Evolutionary conservation across 2,113 vertebrate genomes (phyloP), one percentile per base, ranked within the genome.

Genomic region (Cnemophilus loriae): DNA sequence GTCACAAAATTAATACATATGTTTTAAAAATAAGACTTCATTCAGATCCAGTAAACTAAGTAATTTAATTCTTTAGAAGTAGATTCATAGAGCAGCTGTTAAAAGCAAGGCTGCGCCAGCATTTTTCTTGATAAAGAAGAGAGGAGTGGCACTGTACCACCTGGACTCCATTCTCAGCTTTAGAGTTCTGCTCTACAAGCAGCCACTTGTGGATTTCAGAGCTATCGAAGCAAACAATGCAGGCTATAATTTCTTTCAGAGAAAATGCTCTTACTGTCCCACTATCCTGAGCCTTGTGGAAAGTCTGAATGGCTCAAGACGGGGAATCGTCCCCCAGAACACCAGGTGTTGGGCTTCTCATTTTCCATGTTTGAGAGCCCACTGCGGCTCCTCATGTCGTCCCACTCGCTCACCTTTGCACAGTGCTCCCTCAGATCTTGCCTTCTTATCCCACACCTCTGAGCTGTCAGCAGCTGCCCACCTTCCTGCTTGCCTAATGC

Each of bases 391-490:
- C 68, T 44, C 4, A 1, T 80, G 28, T 78, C 95, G 61, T 85
- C 88, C 82, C 71, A 77, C 83, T 78, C 0, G 0, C 57, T 67
- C 64, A 90, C 44, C 67, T 84, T 33, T 71, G 69, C 73, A 60
- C 49, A 82, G 53, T 53, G 57, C 23, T 88, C 57, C 46, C 49
- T 91, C 52, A 87, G 86, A 94, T 52, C 84, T 46, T 84, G 84
- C 61, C 52, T 76, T 87, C 73, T 87, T 84, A 89, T 13, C 49
- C 86, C 61, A 87, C 77, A 75, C 26, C 81, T 91, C 47, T 70
- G 84, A 95, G 76, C 80, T 87, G 95, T 84, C 91, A 91, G 86
- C 80, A 91, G 69, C 87, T 81, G 55, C 93, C 94, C 87, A 95
- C 91, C 67, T 95, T 96, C 92, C 93, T 96, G 79, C 89, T 85